Conservation (phyloP, 2,888 invertebrate genomes). For the Apoda limacodes region DNA sequence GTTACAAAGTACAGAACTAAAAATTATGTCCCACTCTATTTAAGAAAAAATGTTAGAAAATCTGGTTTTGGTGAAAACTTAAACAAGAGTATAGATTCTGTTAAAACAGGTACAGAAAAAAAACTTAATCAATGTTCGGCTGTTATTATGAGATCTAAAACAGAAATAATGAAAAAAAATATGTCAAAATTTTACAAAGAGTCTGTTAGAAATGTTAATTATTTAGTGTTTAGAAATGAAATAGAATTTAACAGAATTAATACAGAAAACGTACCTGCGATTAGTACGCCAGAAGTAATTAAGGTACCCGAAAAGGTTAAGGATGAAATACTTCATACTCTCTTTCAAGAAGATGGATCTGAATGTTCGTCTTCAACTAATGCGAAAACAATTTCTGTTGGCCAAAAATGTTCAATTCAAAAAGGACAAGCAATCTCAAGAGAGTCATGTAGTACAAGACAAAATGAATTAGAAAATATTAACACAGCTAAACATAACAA, state of each 20-base stretch:
- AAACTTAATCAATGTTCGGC: conserved; percentile 7
- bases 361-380: conserved; percentile 49
- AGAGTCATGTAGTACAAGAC: too few species aligned
- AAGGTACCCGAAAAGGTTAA: too few species aligned
- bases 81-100: conserved; percentile 23
- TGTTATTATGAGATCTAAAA: conserved; percentile 21
- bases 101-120: conserved; percentile 19
- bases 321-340: too few species aligned
- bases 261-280: conserved; percentile 21
- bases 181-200: conserved; percentile 30
- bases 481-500: conserved; percentile 30
- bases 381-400: conserved; percentile 43
- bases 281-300: too few species aligned
- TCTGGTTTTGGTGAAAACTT: conserved; percentile 16
- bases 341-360: conserved; percentile 46
- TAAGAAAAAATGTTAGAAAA: conserved; percentile 22
- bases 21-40: conserved; percentile 31
- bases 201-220: conserved; percentile 26
- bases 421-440: too few species aligned
- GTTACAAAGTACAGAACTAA: conserved; percentile 19
- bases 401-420: too few species aligned
- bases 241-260: conserved; percentile 26
- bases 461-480: conserved; percentile 31
- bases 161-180: conserved; percentile 28
- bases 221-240: conserved; percentile 36